Evolutionary conservation across 2,113 vertebrate genomes (phyloP), one percentile per base, ranked within the genome.

Genomic region (Trogon surrucura): DNA sequence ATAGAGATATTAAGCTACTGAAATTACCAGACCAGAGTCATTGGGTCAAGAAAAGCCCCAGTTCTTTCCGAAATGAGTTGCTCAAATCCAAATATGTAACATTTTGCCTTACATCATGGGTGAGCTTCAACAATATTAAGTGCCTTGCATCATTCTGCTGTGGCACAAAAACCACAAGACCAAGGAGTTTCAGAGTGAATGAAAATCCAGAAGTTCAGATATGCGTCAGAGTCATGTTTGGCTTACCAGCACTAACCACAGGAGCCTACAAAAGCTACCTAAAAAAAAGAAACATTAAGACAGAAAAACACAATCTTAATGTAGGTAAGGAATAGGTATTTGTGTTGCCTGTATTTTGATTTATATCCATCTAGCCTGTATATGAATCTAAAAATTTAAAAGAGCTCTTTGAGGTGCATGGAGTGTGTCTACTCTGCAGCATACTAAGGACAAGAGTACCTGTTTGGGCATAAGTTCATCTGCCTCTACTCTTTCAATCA

Each of bases 171-270:
- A 18, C 78, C 85, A 57, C 70, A 73, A 82, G 48, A 67, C 32
- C 41, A 41, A 60, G 50, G 25, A 85, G 54, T 94, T 95, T 95
- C 93, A 77, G 9, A 91, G 79, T 81, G 71, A 97, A 60, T 81
- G 65, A 61, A 51, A 85, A 57, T 80, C 30, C 50, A 64, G 50
- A 85, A 80, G 27, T 81, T 95, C 71, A 87, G 58, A 69, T 57
- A 32, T 1, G 0, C 22, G 73, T 54, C 82, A 36, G 16, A 57
- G 72, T 30, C 70, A 61, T 0, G 0, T 85, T 83, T 93, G 58
- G 71, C 30, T 72, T 80, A 53, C 2, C 41, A 91, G 25, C n/a
- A 47, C 12, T 47, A 80, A 79, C 69, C 53, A 61, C 2, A 0
- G 48, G 13, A 89, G 13, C 21, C 41, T 90, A 38, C 38, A 62